Evolutionary conservation across 2,888 invertebrate genomes (phyloP).

Genomic region (Cephus runcator): DNA sequence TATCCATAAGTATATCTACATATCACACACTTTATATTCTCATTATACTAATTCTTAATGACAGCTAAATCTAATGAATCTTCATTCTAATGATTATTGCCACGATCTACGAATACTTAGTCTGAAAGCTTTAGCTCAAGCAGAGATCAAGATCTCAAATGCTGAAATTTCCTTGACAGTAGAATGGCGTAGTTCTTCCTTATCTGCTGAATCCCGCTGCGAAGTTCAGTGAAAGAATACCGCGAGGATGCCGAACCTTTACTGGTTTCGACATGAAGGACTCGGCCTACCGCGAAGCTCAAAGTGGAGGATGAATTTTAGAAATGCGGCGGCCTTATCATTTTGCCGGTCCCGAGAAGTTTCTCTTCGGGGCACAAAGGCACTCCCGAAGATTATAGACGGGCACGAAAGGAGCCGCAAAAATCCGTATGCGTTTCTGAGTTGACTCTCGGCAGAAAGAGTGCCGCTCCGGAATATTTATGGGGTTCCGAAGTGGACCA

Average conservation of each 20-base stretch:
- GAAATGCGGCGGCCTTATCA: conserved; percentile 32
- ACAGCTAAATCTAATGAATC: background rate
- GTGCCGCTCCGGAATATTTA: conserved; percentile 57
- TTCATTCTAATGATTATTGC: background rate
- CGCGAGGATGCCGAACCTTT: background rate
- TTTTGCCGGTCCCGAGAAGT: conserved; percentile 2
- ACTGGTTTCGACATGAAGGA: background rate
- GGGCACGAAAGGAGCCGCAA: conserved; percentile 23
- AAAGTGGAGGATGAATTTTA: conserved; percentile 33
- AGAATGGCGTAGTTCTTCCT: background rate
- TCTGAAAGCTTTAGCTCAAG: background rate
- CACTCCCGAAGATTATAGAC: conserved; percentile 3
- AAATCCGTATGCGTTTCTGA: conserved; percentile 32
- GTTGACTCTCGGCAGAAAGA: conserved; percentile 40
- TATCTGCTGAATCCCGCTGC: background rate
- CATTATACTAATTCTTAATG: background rate
- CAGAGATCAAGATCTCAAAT: background rate
- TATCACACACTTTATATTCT: background rate
- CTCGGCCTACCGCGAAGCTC: background rate
- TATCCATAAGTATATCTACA: background rate
- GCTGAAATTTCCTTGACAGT: background rate
- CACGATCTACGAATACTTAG: background rate
- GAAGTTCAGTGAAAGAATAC: background rate
- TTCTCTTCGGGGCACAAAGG: background rate
- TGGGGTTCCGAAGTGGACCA: conserved; percentile 59